Evolutionary conservation across 2,113 vertebrate species (phyloP).

Genomic region (Spermophilus dauricus): DNA sequence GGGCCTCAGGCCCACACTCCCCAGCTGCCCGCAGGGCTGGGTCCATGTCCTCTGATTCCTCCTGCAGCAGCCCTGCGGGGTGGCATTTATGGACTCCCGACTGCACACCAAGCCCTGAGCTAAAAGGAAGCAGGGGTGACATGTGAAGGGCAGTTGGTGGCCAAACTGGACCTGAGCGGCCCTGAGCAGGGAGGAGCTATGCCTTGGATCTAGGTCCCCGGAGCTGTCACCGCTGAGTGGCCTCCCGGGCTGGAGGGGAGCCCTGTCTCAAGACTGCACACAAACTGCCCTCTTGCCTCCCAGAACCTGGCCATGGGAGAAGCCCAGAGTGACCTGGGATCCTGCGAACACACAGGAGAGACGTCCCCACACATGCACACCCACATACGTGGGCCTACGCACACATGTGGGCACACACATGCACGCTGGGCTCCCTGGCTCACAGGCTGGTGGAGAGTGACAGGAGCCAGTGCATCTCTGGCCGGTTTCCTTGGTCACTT

Average conservation of each 20-base stretch:
- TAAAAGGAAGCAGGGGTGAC: not conserved
- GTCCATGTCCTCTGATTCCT: fast-evolving
- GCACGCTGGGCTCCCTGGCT: fast-evolving
- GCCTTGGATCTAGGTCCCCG: not conserved
- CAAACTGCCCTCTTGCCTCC: not conserved
- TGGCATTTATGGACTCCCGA: fast-evolving
- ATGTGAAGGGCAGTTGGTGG: not conserved
- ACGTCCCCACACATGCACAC: fast-evolving
- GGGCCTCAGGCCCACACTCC: no score
- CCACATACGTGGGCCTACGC: no score
- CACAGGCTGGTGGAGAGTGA: fast-evolving
- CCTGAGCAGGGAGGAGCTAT: no score
- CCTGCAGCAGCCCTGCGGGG: not conserved
- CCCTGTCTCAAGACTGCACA: fast-evolving
- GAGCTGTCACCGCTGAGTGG: fast-evolving
- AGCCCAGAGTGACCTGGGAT: not conserved
- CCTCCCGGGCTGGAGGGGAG: not conserved
- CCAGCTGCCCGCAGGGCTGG: not conserved
- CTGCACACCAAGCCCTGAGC: not conserved
- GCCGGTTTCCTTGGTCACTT: conserved; percentile 13
- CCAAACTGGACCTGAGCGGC: not conserved
- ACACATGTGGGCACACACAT: fast-evolving
- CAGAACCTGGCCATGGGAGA: fast-evolving
- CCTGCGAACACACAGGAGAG: fast-evolving
- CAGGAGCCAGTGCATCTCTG: fast-evolving